Evolutionary conservation across 1,140 invertebrate genomes (phyloP), one percentile per base, ranked within the genome.

Genomic region (Achatina immaculata): DNA sequence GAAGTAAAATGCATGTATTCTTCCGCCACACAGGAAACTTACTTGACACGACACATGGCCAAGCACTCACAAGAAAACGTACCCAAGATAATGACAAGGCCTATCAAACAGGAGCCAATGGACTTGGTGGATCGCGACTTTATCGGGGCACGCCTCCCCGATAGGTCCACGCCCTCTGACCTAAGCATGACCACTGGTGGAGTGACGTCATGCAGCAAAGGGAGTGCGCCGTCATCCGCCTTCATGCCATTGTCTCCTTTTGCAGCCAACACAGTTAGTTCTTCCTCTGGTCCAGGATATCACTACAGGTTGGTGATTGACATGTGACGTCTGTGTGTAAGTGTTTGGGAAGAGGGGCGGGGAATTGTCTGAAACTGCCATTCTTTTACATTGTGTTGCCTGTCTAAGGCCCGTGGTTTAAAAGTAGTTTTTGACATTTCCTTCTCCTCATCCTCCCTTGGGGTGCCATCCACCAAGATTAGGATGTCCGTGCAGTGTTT

Each of bases 41-140:
- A 99, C 91, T 93, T 99, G 87, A 96, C 96, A 83, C 98, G 99
- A 90, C 98, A 99, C 91, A 97, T 99, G 96, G 96, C 98, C 89
- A 99, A 99, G 89, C 98, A 99, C 84, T 87, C 89, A 11, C 89
- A 92, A 81, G 87, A 88, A 76, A 86, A 86, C 71, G 82, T 81
- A 28, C 73, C 81, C 45, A 82, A 83, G 71, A 78, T 84, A 66
- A 65, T 84, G 71, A 45, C 83, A 74, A 73, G 86, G 84, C 86
- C 88, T 45, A 90, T 91, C 81, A 91, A 91, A 82, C 87, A 87
- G 78, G 90, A 91, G 75, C 89, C 89, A 42, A 82, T 86, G 83
- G 91, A 89, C 82, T 71, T 73, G 34, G 62, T 68, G 68, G 83
- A 82, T 66, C 78, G 81, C 31, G 86, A 85, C 76, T 85, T 86